Percentiles rank a stretch among this genome's conserved stretches.
Evolutionary conservation across 1,140 invertebrate genomes (phyloP).

Genomic region (Linepithema humile): DNA sequence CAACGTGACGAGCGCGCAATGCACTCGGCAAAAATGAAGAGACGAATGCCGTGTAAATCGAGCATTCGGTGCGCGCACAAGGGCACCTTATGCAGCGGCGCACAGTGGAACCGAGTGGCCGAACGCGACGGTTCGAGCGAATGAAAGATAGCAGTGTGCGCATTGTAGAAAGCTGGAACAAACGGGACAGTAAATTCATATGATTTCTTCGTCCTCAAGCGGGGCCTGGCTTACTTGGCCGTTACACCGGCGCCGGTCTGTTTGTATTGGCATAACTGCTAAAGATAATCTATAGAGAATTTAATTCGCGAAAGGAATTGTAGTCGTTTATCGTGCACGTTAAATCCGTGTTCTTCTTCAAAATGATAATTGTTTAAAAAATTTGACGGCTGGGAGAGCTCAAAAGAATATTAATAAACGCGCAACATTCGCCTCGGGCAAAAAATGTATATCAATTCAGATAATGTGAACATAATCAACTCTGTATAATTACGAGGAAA

Average conservation of each 20-base stretch:
- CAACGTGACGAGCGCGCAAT: constrained; percentile 21
- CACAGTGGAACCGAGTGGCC: constrained; percentile 51
- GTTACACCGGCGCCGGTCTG: constrained; percentile 53
- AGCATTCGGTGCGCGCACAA: constrained; percentile 62
- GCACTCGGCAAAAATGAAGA: constrained; percentile 53
- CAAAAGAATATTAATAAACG: constrained; percentile 33
- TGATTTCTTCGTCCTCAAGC: constrained; percentile 60
- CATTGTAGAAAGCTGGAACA: constrained; percentile 56
- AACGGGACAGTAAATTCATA: constrained; percentile 67
- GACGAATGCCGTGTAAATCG: constrained; percentile 64
- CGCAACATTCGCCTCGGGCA: neutral
- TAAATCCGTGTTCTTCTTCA: neutral
- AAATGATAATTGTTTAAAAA: neutral
- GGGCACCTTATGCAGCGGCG: constrained; percentile 56
- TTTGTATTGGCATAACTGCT: neutral
- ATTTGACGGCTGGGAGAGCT: neutral
- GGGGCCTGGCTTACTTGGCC: constrained; percentile 43
- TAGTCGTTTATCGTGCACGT: too few relatives aligned
- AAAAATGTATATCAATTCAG: constrained; percentile 15
- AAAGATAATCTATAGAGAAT: constrained; percentile 18
- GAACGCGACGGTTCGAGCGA: constrained; percentile 46
- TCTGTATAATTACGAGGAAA: constrained; percentile 27
- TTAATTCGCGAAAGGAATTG: constrained; percentile 10
- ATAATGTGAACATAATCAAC: constrained; percentile 27
- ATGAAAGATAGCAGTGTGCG: constrained; percentile 65